Base-by-base conservation (phyloP, 2,113 vertebrate species). In the Taxidea taxus region DNA sequence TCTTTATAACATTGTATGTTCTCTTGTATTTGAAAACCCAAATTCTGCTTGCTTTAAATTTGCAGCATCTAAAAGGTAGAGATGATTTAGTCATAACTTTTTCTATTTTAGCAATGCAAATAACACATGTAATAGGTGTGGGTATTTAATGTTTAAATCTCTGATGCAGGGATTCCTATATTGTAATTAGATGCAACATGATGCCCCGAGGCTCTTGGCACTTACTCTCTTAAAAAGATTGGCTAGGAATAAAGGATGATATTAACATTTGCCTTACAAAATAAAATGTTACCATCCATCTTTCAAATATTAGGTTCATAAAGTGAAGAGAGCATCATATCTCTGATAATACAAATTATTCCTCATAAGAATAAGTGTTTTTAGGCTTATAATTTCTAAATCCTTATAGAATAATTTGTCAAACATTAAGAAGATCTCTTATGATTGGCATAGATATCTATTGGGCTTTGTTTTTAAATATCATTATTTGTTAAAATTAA, bases 201-300 rank as follows among this genome's bases (percentile, higher is more conserved):
- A 44, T 90, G 34, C 47, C 77, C 77, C 2, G 20, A 87, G 87
- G 93, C 83, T 92, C 39, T 42, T 54, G 37, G 54, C 15, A 92
- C 20, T 91, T 56, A 39, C 64, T 95, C 95, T 96, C 77, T 91
- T 91, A 77, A 93, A 86, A 92, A 58, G 42, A 84, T 31, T 93
- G 51, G 12, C 49, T 83, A 77, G 82, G 80, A 93, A 87, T 93
- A 66, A 97, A 95, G 42, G 49, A 64, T 89, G 39, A 81, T 75
- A 80, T 93, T 95, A 96, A 64, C 56, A 93, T 87, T 34, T 64
- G 42, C 75, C 60, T 89, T 87, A 82, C 6, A 4, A 56, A 95
- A 74, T 96, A 91, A 94, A 95, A 86, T 81, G 83, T 91, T 77
- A 56, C 34, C 42, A 75, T 91, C 27, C 29, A 83, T 90, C 42